phyloP scores from a whole-genome alignment of 1,140 invertebrate genomes.

The Pemphigus obesinymphae region DNA sequence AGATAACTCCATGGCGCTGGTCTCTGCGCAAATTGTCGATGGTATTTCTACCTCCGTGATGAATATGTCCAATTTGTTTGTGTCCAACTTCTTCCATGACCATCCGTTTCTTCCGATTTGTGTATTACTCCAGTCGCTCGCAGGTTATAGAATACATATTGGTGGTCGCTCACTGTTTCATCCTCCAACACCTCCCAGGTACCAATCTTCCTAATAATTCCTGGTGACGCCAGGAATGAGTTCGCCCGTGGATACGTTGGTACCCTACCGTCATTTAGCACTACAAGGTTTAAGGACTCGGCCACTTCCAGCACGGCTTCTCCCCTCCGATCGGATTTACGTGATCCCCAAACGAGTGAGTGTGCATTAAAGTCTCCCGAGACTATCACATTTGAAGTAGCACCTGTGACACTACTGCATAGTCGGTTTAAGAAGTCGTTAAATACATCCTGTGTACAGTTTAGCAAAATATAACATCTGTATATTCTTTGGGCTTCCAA shows the following conservation, averaged over 20 bases:
- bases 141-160: conserved; percentile 6
- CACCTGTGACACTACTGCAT: not conserved
- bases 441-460: not conserved
- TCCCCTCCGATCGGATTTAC: not conserved
- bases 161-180: not conserved
- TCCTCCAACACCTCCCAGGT: not conserved
- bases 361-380: not conserved
- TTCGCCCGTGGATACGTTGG: not conserved
- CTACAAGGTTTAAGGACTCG: not conserved
- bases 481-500: not conserved
- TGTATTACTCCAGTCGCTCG: not conserved
- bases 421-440: not conserved
- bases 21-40: not conserved
- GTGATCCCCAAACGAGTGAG: not conserved
- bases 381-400: not conserved
- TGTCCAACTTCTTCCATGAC: not conserved
- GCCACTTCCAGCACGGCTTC: not conserved
- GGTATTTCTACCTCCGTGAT: not conserved
- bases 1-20: not conserved
- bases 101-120: not conserved
- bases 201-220: not conserved
- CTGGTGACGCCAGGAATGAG: not conserved
- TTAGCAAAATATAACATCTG: not conserved
- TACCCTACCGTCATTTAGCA: not conserved
- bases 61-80: not conserved